A percentile compares a stretch with the other conserved stretches of the same genome.
phyloP scores from a whole-genome alignment of 2,113 vertebrate species.

The Riparia riparia region DNA sequence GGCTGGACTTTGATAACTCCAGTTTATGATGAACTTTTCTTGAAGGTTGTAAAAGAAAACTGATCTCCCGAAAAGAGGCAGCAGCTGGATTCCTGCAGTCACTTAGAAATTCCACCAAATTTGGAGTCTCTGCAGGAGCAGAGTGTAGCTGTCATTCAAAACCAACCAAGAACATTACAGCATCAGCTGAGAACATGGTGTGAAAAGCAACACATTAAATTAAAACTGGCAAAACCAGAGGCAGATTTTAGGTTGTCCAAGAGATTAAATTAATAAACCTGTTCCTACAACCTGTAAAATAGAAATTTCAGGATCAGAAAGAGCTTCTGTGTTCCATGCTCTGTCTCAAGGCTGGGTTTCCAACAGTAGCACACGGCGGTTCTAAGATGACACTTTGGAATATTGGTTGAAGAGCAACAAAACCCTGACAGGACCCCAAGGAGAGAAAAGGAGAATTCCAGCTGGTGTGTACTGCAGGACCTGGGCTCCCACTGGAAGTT shows the following conservation, averaged over 20 bases:
- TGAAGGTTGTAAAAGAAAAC: not conserved
- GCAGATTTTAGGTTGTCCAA: not conserved
- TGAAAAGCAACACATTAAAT: not conserved
- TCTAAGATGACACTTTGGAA: not conserved
- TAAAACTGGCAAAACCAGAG: not conserved
- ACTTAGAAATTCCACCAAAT: not conserved
- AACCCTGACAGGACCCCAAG: not conserved
- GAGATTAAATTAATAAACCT: not conserved
- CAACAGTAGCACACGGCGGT: not conserved
- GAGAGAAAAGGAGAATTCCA: not conserved
- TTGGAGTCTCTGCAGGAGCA: not conserved
- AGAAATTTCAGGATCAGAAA: not conserved
- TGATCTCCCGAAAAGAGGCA: not conserved
- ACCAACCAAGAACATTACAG: not conserved
- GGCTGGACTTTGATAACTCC: not conserved
- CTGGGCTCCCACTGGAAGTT: not conserved
- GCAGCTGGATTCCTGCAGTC: not conserved
- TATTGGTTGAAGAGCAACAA: not conserved
- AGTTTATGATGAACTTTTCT: not conserved
- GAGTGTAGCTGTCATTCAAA: not conserved
- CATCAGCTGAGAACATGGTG: not conserved
- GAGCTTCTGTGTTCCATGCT: not conserved
- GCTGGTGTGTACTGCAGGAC: not conserved
- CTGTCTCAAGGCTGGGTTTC: not conserved
- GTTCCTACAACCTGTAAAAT: not conserved